phyloP scores from a whole-genome alignment of 2,888 invertebrate genomes.

The Falcaria lacertinaria region DNA sequence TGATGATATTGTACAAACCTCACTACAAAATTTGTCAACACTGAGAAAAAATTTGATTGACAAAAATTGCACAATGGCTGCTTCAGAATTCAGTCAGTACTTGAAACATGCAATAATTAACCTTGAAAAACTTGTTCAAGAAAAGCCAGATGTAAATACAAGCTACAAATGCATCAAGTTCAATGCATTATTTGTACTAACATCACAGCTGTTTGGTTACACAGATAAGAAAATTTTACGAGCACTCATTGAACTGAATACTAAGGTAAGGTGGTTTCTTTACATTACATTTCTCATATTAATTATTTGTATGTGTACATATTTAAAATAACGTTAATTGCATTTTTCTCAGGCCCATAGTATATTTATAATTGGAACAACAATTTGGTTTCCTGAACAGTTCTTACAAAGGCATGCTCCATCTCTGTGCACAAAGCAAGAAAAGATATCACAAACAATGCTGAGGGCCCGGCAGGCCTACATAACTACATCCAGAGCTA shows the following conservation, averaged over 20 bases:
- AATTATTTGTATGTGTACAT: no score
- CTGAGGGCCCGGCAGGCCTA: constrained; percentile 76
- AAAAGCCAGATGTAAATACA: constrained; percentile 72
- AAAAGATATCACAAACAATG: constrained; percentile 62
- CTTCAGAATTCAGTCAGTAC: constrained; percentile 83
- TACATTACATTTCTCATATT: not conserved
- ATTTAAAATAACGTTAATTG: not conserved
- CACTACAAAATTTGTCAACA: constrained; percentile 60
- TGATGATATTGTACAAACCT: constrained; percentile 84
- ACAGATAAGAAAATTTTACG: constrained; percentile 88
- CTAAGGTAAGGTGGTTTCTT: constrained; percentile 75
- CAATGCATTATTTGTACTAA: constrained; percentile 84
- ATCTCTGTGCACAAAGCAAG: constrained; percentile 75
- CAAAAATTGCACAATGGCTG: constrained; percentile 59
- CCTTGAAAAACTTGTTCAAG: constrained; percentile 77
- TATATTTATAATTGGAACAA: constrained; percentile 88
- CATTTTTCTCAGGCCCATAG: constrained; percentile 83
- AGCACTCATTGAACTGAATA: constrained; percentile 86
- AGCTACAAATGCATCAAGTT: constrained; percentile 82
- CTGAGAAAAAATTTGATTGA: constrained; percentile 66
- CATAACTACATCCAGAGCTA: constrained; percentile 78
- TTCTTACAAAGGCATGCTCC: constrained; percentile 85
- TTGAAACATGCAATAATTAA: constrained; percentile 81
- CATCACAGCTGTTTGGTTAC: constrained; percentile 86
- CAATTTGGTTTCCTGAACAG: constrained; percentile 91